Percentiles rank a stretch among this genome's conserved stretches.
phyloP scores from a whole-genome alignment of 2,888 invertebrate genomes.

The Diloba caeruleocephala region DNA sequence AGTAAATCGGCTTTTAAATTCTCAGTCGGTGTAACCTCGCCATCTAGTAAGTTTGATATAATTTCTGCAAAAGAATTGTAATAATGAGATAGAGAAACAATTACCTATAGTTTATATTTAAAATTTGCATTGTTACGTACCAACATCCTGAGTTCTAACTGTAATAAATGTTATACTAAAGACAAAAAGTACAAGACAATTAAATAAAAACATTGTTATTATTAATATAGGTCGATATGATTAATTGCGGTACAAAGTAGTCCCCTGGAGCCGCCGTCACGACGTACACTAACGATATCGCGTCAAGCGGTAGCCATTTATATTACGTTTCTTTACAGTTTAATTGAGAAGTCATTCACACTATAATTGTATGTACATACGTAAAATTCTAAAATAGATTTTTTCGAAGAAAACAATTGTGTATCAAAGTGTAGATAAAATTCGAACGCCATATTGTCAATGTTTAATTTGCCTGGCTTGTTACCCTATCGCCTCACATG shows the following conservation, averaged over 20 bases:
- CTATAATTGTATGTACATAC: constrained; percentile 11
- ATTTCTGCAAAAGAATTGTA: constrained; percentile 32
- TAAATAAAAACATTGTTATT: constrained; percentile 26
- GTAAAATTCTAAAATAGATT: neutral
- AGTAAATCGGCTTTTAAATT: constrained; percentile 26
- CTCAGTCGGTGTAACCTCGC: constrained; percentile 5
- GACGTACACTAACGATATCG: constrained; percentile 38
- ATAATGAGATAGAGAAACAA: neutral
- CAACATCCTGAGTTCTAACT: constrained; percentile 25
- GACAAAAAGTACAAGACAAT: constrained; percentile 12
- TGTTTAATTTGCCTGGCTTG: neutral
- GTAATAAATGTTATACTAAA: constrained; percentile 17
- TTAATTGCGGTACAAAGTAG: constrained; percentile 5
- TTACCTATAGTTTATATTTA: neutral
- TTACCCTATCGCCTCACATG: constrained; percentile 2
- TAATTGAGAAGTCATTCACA: constrained; percentile 29
- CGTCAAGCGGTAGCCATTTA: constrained; percentile 27
- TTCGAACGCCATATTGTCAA: no score
- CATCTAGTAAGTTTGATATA: constrained; percentile 29
- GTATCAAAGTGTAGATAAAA: constrained; percentile 8
- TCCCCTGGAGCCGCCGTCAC: constrained; percentile 16
- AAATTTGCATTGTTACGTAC: constrained; percentile 19
- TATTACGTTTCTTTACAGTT: constrained; percentile 31
- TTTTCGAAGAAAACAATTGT: neutral
- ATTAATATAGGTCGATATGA: constrained; percentile 5